Evolutionary conservation across 2,888 invertebrate species (phyloP).

Genomic region (Zygaena filipendulae): DNA sequence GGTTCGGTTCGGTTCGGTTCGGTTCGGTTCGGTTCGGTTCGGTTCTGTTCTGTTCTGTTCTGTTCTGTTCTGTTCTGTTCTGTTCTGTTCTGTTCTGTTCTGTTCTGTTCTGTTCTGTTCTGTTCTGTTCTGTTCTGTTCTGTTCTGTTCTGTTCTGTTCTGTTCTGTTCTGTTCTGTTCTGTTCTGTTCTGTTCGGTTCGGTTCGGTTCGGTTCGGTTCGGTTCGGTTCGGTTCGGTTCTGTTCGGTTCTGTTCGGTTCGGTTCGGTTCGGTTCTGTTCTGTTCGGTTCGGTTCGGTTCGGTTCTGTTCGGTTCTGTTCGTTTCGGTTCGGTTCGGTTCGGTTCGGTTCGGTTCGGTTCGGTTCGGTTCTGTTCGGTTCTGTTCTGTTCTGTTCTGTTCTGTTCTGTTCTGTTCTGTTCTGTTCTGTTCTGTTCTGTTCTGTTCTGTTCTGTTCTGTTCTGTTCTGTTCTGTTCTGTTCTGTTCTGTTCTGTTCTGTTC

Average conservation of each 20-base stretch:
- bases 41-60: too few species aligned
- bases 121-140: constrained; percentile 6
- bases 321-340: too few species aligned
- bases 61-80: constrained; percentile 5
- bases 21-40: constrained; percentile 13
- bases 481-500: constrained; percentile 12
- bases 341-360: constrained; percentile 7
- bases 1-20: constrained; percentile 13
- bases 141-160: too few species aligned
- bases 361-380: too few species aligned
- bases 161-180: neutral
- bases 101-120: constrained; percentile 6
- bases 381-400: too few species aligned
- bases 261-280: too few species aligned
- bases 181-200: constrained; percentile 14
- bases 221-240: constrained; percentile 12
- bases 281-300: constrained; percentile 5
- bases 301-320: too few species aligned
- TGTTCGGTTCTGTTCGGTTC: too few species aligned
- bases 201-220: constrained; percentile 13
- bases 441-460: constrained; percentile 12
- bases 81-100: constrained; percentile 6
- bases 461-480: constrained; percentile 12
- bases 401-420: constrained; percentile 11
- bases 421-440: constrained; percentile 12